Conservation (phyloP, 2,113 vertebrate species). For the Pristiophorus japonicus region DNA sequence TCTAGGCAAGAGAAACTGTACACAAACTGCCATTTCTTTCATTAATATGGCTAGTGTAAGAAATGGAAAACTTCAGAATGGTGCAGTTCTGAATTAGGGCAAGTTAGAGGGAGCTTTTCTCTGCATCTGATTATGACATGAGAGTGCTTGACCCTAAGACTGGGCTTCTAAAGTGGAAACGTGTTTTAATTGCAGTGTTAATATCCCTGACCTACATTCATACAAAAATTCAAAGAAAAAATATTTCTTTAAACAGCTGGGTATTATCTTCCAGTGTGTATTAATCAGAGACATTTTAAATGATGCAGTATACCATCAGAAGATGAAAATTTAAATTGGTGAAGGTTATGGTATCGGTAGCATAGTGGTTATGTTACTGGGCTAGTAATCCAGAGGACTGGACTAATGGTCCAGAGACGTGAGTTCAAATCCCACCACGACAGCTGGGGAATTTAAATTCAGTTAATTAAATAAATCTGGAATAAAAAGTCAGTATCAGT, state of each 20-base stretch:
- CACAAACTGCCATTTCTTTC: background rate
- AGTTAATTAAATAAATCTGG: no score
- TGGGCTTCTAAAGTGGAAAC: background rate
- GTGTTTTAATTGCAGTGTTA: background rate
- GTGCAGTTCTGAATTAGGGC: background rate
- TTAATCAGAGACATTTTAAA: background rate
- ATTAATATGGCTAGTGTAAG: background rate
- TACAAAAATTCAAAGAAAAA: background rate
- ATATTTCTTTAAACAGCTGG: background rate
- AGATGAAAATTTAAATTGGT: background rate
- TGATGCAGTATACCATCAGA: background rate
- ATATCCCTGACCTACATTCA: background rate
- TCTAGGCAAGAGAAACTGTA: background rate
- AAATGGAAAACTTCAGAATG: background rate
- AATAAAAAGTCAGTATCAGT: no score
- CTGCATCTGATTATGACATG: background rate
- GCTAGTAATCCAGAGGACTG: no score
- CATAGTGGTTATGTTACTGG: no score
- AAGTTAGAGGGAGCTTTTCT: background rate
- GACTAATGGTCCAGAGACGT: no score
- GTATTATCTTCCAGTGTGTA: background rate
- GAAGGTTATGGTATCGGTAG: no score
- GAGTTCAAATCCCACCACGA: no score
- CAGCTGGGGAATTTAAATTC: no score
- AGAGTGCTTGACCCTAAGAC: background rate